Base-by-base conservation (phyloP, 2,888 invertebrate genomes). In the Salpingus planirostris region DNA sequence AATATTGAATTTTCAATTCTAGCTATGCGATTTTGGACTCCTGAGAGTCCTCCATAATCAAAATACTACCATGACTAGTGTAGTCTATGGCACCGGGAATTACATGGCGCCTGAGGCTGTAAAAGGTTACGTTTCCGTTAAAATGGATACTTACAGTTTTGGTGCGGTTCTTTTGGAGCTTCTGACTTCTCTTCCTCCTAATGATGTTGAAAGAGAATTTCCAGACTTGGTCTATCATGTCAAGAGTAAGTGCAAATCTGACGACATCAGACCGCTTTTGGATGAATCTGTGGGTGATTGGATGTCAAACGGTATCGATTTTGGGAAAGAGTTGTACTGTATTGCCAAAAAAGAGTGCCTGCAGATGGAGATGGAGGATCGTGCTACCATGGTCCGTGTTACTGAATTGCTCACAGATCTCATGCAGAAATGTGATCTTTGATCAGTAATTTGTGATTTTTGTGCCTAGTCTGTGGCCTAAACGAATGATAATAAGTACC, bases 71-170 rank as follows among this genome's bases (percentile, higher is more conserved):
- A 66, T 73, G 3, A 69, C 70, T 3, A 68, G 70, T 8, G 69
- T 68, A 6, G 68, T 75, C 13, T 68, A 74, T 56, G 84, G 84
- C 3, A 82, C 82, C 8, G 68, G 69, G 3, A 79, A 79, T 0
- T 86, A 86, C 58, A 80, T 84, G 78, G 74, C 85, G n/a, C 79
- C 78, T 1, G 85, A 87, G 64, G 77, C 78, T 51, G 51, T 27
- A 35, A 70, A 69, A 21, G 80, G 77, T 5, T 78, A 76, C 36
- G 68, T 80, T 26, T 81, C 84, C n/a, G 72, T 77, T 11, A 81
- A 83, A 65, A 70, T 78, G 44, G 87, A 87, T 55, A 73, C 81
- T 2, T 86, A 75, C 57, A 82, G 84, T 54, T 84, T 74, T 66
- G 87, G 86, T 1, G 78, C 86, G 39, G 85, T 85, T 1, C 54